Conservation (phyloP, 2,888 invertebrate genomes). For the Hypselothyrea guttata region DNA sequence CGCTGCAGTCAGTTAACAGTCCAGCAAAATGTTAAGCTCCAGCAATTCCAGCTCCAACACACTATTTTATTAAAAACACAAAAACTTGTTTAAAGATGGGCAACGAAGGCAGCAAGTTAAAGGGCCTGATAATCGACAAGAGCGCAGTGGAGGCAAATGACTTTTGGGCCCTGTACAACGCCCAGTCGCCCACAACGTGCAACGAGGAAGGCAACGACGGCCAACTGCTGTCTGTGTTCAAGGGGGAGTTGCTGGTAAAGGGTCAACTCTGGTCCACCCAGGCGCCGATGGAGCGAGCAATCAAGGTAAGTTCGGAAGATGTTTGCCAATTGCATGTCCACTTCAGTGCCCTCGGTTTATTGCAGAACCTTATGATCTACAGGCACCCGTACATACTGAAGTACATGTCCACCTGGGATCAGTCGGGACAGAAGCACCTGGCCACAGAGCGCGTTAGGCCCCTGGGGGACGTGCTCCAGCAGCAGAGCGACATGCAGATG, state of each 20-base stretch:
- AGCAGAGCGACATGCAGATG: conserved; percentile 89
- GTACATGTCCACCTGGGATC: conserved; percentile 91
- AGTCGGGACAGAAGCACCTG: conserved; percentile 88
- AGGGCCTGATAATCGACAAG: conserved; percentile 87
- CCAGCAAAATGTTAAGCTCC: conserved; percentile 24
- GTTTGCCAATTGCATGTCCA: background rate
- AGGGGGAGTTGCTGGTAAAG: conserved; percentile 86
- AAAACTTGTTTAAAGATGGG: conserved; percentile 85
- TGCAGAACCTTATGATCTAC: conserved; percentile 91
- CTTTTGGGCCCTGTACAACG: conserved; percentile 88
- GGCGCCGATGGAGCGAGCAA: conserved; percentile 88
- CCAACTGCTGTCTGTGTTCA: conserved; percentile 87
- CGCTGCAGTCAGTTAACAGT: conserved; percentile 19
- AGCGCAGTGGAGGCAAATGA: conserved; percentile 90
- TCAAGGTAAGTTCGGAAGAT: conserved; percentile 85
- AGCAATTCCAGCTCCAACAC: conserved; percentile 1
- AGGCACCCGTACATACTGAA: conserved; percentile 93
- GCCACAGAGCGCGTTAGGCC: conserved; percentile 93
- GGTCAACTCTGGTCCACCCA: conserved; percentile 86
- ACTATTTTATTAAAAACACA: conserved; percentile 14
- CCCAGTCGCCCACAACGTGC: conserved; percentile 79
- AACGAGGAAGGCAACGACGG: conserved; percentile 84
- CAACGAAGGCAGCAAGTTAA: conserved; percentile 88
- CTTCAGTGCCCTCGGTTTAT: background rate
- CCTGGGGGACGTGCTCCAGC: conserved; percentile 85